Base-by-base conservation (phyloP, 1,140 invertebrate genomes). In the Anagrus nilaparvatae region DNA sequence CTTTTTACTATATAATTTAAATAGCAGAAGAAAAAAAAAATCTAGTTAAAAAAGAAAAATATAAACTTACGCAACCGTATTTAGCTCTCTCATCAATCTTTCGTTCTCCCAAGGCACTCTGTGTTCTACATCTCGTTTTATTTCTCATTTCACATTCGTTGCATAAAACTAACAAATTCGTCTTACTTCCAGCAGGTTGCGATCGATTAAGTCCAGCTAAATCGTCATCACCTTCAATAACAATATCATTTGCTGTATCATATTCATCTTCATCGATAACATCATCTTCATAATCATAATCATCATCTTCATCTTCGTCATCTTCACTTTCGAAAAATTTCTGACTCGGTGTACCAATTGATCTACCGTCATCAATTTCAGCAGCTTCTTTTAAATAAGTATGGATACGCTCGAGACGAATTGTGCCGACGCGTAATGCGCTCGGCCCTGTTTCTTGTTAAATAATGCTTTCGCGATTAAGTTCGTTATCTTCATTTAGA, bases 401-500 rank as follows among this genome's bases (percentile, higher is more conserved):
- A 19, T 49, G 46, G 20, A 53, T 54, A 9, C 50, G 54, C 28
- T 58, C 59, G 33, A 56, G 50, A 29, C 54, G 49, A n/a, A n/a
- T n/a, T 2, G 50, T 45, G 36, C 65, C 63, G 65, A 64, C 65
- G 60, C 65, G 63, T 52, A 64, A 60, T 50, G 59, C 56, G 49
- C 65, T 69, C 71, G 72, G 71, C 71, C 59, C 61, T 58, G 69
- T 71, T 67, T 73, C 70, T 70, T 74, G 82, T 87, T 87, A 88
- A 80, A 90, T 88, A 69, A 88, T 86, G 72, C 83, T 87, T 63
- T 88, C 87, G 39, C 83, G 74, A 63, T 91, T 89, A 34, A 84
- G 69, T 64, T 90, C 87, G 61, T 82, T 81, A 52, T 87, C 84
- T 60, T 86, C 77, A n/a, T n/a, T n/a, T 53, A 81, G 66, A 49